phyloP scores from a whole-genome alignment of 2,888 invertebrate species.

The Tetragonisca angustula region DNA sequence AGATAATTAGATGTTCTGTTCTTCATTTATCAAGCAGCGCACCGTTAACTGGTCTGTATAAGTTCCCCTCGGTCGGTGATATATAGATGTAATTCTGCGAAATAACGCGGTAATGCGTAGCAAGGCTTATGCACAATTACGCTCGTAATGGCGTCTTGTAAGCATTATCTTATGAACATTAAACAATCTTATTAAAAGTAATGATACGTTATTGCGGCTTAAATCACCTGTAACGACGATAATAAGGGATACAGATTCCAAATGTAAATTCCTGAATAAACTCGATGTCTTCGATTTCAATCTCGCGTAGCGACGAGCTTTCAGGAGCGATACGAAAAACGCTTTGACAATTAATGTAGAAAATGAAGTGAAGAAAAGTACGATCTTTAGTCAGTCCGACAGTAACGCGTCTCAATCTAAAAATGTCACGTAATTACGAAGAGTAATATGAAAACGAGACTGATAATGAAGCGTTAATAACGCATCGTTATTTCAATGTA shows the following conservation, averaged over 20 bases:
- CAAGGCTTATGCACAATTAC: constrained; percentile 25
- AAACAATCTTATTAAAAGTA: constrained; percentile 42
- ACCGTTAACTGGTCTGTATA: constrained; percentile 36
- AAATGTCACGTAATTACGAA: neutral
- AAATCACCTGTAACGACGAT: constrained; percentile 21
- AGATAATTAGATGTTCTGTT: constrained; percentile 26
- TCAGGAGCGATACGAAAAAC: neutral
- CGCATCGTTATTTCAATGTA: neutral
- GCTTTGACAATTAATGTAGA: fast-evolving
- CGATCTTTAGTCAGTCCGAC: neutral
- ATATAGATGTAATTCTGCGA: constrained; percentile 23
- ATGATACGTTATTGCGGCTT: constrained; percentile 21
- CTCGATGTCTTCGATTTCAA: constrained; percentile 1
- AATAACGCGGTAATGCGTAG: constrained; percentile 19
- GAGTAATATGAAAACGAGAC: neutral
- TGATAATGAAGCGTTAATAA: neutral
- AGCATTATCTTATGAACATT: constrained; percentile 32
- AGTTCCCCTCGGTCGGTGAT: constrained; percentile 13
- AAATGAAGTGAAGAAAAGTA: neutral
- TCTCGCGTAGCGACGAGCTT: neutral
- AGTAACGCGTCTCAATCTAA: neutral
- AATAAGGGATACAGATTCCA: constrained; percentile 9
- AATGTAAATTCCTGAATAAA: constrained; percentile 11
- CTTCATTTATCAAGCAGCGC: constrained; percentile 23
- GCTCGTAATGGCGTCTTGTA: constrained; percentile 23